Percentiles rank a stretch among this genome's conserved stretches.
Conservation (phyloP, 2,113 vertebrate species). For the Gopherus evgoodei region DNA sequence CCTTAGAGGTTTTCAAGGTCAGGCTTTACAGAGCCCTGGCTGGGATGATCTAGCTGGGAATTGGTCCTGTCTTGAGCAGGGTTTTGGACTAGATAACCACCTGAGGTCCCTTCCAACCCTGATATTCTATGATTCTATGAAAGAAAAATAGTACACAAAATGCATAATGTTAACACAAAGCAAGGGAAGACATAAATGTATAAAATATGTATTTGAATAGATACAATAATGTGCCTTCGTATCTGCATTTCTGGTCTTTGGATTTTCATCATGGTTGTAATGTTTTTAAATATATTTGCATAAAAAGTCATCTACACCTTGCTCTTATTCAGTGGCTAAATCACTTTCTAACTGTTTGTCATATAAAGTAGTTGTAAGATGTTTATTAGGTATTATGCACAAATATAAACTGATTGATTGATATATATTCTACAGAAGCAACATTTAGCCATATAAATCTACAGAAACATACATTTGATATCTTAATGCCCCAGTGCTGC, state of each 20-base stretch:
- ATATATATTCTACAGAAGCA: neutral
- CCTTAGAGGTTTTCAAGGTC: too few species aligned
- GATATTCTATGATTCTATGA: too few species aligned
- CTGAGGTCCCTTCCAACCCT: too few species aligned
- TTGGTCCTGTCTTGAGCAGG: too few species aligned
- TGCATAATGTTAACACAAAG: neutral
- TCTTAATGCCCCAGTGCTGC: neutral
- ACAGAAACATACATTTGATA: neutral
- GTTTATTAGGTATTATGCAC: neutral
- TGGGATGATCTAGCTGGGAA: too few species aligned
- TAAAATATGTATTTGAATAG: neutral
- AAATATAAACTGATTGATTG: rapidly evolving
- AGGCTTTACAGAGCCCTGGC: too few species aligned
- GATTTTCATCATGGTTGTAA: neutral
- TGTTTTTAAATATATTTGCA: neutral
- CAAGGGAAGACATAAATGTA: neutral
- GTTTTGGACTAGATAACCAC: too few species aligned
- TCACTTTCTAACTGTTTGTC: neutral
- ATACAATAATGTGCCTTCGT: neutral
- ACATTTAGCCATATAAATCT: neutral
- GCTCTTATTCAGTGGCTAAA: neutral
- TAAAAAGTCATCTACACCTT: neutral
- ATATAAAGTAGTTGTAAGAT: neutral
- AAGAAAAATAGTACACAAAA: neutral
- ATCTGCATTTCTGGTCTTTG: neutral